Evolutionary conservation across 2,113 vertebrate species (phyloP), one percentile per base, ranked within the genome.

Genomic region (Stercorarius parasiticus): DNA sequence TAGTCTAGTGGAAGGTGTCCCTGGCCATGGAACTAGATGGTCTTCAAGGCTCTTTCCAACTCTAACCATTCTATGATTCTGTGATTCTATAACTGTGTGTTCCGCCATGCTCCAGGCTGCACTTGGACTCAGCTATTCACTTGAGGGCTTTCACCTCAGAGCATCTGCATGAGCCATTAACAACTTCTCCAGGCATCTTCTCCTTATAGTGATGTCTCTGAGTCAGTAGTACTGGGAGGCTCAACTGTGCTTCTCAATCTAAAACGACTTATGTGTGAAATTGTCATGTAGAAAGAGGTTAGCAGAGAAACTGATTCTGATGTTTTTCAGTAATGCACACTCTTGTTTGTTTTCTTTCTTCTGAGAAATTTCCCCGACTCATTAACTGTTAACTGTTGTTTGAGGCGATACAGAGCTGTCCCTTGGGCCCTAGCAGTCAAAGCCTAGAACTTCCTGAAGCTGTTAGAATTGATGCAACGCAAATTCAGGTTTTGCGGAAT

Each of bases 321-420:
- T n/a, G 78, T 58, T 78, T 74, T 82, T 62, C 40, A 73, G 2
- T 95, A 71, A 8, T 0, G 1, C 27, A 19, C 22, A 3, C 11
- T 76, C 47, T 50, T 88, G 50, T 58, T 86, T 86, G 29, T 86
- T 94, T 91, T 86, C 42, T 89, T 84, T 78, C 27, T 78, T 73
- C 73, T 81, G 72, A 90, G 29, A 67, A 81, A 32, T 40, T 85
- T 89, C 34, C 72, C 55, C 5, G 1, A 10, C 23, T 88, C 73
- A 22, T 32, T 76, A 69, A 56, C 49, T 82, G 61, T 38, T 62
- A 69, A 69, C 42, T 3, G 2, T 47, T 49, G 77, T 3, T 3
- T 0, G 0, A 47, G 52, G 12, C 0, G 20, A 42, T 80, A 38
- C 11, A 61, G 55, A 58, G 52, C 34, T 86, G 67, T 59, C 67